These are phyloP conservation scores for Syrista parreyssii DNA, from an alignment of 2,888 invertebrate species.

Conservation along the genomic window DNA sequence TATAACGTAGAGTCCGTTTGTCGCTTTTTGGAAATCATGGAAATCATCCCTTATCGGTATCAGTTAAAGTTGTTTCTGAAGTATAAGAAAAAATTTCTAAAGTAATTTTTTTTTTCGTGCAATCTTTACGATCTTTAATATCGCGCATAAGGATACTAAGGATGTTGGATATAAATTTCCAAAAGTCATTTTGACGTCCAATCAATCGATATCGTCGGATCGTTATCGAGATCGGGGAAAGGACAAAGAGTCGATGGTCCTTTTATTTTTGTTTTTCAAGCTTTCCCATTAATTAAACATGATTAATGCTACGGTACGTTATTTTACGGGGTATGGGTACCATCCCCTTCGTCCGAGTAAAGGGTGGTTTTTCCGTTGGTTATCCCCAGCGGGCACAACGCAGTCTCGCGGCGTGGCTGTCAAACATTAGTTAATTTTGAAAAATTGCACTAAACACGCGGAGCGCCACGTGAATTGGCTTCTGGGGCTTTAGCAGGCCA, in stretches of 20 bases:
- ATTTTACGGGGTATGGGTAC: constrained; percentile 18
- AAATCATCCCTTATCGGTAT: not conserved
- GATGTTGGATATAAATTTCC: not conserved
- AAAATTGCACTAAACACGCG: constrained; percentile 62
- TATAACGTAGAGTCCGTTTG: not conserved
- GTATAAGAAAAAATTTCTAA: not conserved
- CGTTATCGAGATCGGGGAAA: not conserved
- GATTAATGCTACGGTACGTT: constrained; percentile 51
- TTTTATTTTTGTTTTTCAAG: constrained; percentile 17
- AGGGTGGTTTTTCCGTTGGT: constrained; percentile 4
- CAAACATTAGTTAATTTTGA: constrained; percentile 64
- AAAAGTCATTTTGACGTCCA: not conserved
- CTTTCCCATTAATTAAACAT: constrained; percentile 52
- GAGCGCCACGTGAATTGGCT: constrained; percentile 52
- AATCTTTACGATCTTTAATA: not conserved
- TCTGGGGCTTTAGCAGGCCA: constrained; percentile 55
- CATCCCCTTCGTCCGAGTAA: not conserved
- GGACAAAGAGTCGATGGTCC: constrained; percentile 1
- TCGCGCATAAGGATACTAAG: not conserved
- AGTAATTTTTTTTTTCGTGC: not conserved
- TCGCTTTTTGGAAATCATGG: not conserved
- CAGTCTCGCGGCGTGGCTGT: constrained; percentile 43
- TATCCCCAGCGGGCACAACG: constrained; percentile 12
- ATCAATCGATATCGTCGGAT: not conserved
- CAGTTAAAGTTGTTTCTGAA: not conserved